Evolutionary conservation across 1,140 invertebrate genomes (phyloP), one percentile per base, ranked within the genome.

Genomic region (Drosophila suzukii): DNA sequence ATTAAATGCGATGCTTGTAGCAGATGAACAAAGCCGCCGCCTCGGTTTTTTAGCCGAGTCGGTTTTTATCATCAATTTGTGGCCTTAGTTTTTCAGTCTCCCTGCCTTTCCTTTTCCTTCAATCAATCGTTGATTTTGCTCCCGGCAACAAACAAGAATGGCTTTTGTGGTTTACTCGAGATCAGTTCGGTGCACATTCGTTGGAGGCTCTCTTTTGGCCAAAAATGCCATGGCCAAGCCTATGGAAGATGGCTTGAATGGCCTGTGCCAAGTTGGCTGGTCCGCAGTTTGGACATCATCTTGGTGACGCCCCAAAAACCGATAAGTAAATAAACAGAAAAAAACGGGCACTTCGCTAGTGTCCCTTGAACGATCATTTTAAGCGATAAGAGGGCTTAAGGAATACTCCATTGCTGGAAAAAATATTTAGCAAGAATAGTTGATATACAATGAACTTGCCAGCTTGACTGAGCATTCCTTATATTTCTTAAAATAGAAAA

Each of bases 1-100:
- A 88, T 88, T 86, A 88, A 86, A 88, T 75, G 83, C 75, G 83
- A 86, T 86, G 82, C 78, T 86, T 85, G 78, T 78, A 86, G 74
- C 82, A 85, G 78, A 85, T 86, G 68, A 86, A 85, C 82, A 85
- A 85, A 85, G 81, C 81, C 80, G 62, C 61, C 61, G 73, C 54
- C 49, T 51, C 24, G 32, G 73, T 55, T 58, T 39, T 27, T 27
- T 13, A 55, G 43, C 41, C 30, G 27, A 27, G 27, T 32, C 10
- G 43, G 27, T 38, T 39, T 30, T 30, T 30, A 30, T 30, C 47
- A 50, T 50, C 27, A 30, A 12, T 50, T 47, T 39, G 66, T 8
- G 8, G 38, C 30, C 51, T 27, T 8, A 12, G 20, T 17, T 44
- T n/a, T 47, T 27, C 17, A 36, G 8, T 36, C 54, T 60, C 30